phyloP scores from a whole-genome alignment of 1,140 invertebrate genomes.

The Himalopsyche phryganea region DNA sequence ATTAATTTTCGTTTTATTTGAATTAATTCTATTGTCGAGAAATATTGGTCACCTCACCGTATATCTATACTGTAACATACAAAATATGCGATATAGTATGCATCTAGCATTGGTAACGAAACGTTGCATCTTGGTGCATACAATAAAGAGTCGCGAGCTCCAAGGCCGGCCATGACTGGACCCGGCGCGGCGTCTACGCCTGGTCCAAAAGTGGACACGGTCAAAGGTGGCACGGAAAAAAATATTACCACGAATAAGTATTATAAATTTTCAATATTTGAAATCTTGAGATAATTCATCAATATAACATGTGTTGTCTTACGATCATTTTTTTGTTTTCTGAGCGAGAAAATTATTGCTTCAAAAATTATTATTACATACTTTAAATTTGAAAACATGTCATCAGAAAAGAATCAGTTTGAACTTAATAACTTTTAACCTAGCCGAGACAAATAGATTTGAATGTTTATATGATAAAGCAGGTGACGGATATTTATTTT shows the following conservation, averaged over 20 bases:
- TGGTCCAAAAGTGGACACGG: slow-evolving; percentile 28
- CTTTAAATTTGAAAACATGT: too few species aligned
- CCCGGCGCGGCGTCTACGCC: slow-evolving; percentile 15
- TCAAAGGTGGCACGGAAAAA: slow-evolving; percentile 13
- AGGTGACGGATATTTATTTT: too few species aligned
- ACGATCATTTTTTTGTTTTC: too few species aligned
- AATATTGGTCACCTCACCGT: not conserved
- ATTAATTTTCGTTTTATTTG: too few species aligned
- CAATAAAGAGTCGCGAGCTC: slow-evolving; percentile 16
- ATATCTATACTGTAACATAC: not conserved
- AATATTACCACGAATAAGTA: not conserved
- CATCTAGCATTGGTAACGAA: not conserved
- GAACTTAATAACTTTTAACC: too few species aligned
- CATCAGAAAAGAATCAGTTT: too few species aligned
- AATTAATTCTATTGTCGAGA: too few species aligned
- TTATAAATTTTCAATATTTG: not conserved
- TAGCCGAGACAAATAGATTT: too few species aligned
- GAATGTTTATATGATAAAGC: too few species aligned
- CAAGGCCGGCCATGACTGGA: slow-evolving; percentile 31
- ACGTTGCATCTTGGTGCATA: slow-evolving; percentile 11
- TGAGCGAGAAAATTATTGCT: too few species aligned
- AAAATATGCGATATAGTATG: slow-evolving; percentile 7
- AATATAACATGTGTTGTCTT: too few species aligned
- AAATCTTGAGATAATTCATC: not conserved
- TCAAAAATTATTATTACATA: too few species aligned